Conservation (phyloP, 2,888 invertebrate species). For the Chloroclysta siterata region DNA sequence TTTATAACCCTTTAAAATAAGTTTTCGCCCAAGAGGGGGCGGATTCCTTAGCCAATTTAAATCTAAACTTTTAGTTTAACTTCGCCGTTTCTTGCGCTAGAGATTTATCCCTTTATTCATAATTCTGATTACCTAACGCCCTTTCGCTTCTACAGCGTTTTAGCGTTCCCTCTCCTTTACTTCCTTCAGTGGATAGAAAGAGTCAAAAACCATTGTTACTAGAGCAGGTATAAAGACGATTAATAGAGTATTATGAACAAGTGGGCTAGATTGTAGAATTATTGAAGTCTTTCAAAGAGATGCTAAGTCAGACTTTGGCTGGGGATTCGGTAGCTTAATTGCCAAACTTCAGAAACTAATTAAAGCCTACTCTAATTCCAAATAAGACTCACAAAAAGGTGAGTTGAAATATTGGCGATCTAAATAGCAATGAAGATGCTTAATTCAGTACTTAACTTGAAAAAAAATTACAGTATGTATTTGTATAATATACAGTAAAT, state of each 20-base stretch:
- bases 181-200: neutral
- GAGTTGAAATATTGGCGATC: neutral
- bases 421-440: neutral
- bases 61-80: constrained; percentile 75
- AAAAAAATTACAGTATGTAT: neutral
- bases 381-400: neutral
- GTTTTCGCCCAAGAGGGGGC: constrained; percentile 58
- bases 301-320: neutral
- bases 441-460: neutral
- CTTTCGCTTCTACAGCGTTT: neutral
- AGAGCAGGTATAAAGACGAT: too few relatives aligned
- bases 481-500: neutral
- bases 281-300: too few relatives aligned
- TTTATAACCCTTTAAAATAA: constrained; percentile 75
- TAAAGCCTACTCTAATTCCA: neutral
- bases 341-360: neutral
- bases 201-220: neutral
- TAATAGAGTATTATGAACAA: too few relatives aligned
- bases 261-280: too few relatives aligned
- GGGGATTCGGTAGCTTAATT: too few relatives aligned
- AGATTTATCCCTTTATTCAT: constrained; percentile 48
- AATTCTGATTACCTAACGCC: neutral
- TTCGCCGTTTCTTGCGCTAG: constrained; percentile 68
- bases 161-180: neutral
- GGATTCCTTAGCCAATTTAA: constrained; percentile 67